A percentile compares a stretch with the other conserved stretches of the same genome.
These are phyloP conservation scores for Dyspetes luteomarginatus DNA, from an alignment of 2,888 invertebrate genomes.

Conservation along the genomic window DNA sequence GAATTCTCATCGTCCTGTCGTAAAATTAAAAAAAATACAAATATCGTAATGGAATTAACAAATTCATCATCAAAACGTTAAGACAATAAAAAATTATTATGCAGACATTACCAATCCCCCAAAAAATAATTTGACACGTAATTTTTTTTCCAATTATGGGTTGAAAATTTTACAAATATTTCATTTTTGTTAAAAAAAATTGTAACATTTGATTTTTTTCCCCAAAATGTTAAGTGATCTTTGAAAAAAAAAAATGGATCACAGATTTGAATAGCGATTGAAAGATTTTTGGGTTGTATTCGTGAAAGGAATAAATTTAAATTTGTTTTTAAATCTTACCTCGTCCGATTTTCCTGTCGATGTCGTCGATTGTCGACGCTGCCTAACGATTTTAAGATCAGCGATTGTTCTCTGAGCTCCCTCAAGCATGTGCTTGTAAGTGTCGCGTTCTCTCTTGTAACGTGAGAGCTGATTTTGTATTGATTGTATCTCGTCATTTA, in stretches of 20 bases:
- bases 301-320: not conserved
- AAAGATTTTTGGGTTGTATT: too few relatives aligned
- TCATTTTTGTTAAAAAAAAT: too few relatives aligned
- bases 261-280: too few relatives aligned
- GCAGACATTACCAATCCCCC: too few relatives aligned
- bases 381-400: constrained; percentile 86
- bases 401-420: constrained; percentile 93
- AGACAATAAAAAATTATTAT: not conserved
- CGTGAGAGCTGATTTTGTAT: constrained; percentile 90
- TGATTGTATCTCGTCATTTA: constrained; percentile 92
- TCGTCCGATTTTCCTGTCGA: constrained; percentile 91
- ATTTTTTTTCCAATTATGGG: too few relatives aligned
- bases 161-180: too few relatives aligned
- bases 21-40: constrained; percentile 39
- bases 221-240: too few relatives aligned
- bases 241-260: too few relatives aligned
- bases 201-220: too few relatives aligned
- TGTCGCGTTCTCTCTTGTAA: constrained; percentile 94
- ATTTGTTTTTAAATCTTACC: constrained; percentile 81
- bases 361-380: constrained; percentile 80
- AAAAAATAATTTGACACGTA: too few relatives aligned
- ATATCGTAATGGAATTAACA: not conserved
- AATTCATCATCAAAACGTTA: constrained; percentile 7
- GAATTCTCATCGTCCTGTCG: constrained; percentile 83
- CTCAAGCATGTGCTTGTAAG: constrained; percentile 95